Conservation (phyloP, 2,888 invertebrate genomes). For the Catocala sponsa region DNA sequence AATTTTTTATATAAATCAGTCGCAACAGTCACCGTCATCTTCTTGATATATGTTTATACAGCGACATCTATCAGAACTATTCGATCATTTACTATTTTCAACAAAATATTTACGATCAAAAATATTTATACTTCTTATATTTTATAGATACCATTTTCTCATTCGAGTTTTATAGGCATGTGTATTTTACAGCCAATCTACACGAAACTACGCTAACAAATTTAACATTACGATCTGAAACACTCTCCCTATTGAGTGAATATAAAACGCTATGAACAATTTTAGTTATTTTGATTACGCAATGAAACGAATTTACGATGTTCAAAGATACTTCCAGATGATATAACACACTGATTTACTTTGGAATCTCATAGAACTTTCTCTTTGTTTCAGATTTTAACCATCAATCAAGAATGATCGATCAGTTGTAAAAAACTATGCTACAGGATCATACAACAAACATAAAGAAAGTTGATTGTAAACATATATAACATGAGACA, state of each 20-base stretch:
- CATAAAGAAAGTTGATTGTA: slow-evolving; percentile 15
- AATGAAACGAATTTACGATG: slow-evolving; percentile 2
- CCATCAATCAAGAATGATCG: slow-evolving; percentile 50
- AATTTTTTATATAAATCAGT: too few relatives aligned
- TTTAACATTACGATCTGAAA: slow-evolving; percentile 17
- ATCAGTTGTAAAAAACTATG: slow-evolving; percentile 24
- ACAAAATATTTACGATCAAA: background rate
- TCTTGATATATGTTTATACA: too few relatives aligned
- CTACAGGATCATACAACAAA: slow-evolving; percentile 16
- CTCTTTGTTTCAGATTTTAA: slow-evolving; percentile 52
- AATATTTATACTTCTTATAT: background rate
- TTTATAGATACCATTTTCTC: background rate
- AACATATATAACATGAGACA: slow-evolving; percentile 58
- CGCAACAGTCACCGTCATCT: too few relatives aligned
- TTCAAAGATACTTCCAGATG: background rate
- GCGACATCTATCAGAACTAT: too few relatives aligned
- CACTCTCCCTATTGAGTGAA: slow-evolving; percentile 7
- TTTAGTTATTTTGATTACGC: slow-evolving; percentile 1
- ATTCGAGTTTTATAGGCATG: slow-evolving; percentile 9
- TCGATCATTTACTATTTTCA: background rate
- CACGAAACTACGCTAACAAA: slow-evolving; percentile 17
- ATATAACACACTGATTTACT: background rate
- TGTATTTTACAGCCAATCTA: slow-evolving; percentile 39
- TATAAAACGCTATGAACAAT: slow-evolving; percentile 1
- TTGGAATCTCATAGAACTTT: slow-evolving; percentile 19